Evolutionary conservation across 2,888 invertebrate species (phyloP).

Genomic region (Nycteola revayana): DNA sequence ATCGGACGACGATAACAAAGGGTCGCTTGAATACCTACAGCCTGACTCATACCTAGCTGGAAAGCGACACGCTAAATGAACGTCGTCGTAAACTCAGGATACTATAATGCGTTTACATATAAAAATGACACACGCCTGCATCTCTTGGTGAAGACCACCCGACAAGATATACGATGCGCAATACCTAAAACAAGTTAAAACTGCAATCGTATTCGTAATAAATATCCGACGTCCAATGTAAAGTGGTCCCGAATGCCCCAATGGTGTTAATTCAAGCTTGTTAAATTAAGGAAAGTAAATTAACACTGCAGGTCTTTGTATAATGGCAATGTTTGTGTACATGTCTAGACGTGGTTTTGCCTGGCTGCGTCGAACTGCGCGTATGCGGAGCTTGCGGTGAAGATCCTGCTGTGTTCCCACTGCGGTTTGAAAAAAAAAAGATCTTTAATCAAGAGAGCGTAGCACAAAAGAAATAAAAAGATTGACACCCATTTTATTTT

Average conservation of each 20-base stretch:
- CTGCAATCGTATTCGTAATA: constrained; percentile 38
- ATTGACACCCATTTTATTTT: constrained; percentile 17
- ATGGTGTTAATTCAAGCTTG: constrained; percentile 35
- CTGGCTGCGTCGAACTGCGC: constrained; percentile 55
- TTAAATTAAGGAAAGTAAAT: constrained; percentile 48
- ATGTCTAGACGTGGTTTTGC: constrained; percentile 75
- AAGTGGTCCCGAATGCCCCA: constrained; percentile 34
- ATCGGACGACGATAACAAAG: constrained; percentile 73
- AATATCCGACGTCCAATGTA: constrained; percentile 41
- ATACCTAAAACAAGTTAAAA: constrained; percentile 46
- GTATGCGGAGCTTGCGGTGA: constrained; percentile 54
- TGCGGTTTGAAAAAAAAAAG: constrained; percentile 48
- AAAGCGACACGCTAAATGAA: constrained; percentile 32
- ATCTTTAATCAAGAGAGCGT: constrained; percentile 49
- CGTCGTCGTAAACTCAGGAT: constrained; percentile 22
- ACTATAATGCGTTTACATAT: constrained; percentile 11
- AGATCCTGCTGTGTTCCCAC: constrained; percentile 72
- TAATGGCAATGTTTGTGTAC: constrained; percentile 55
- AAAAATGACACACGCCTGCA: constrained; percentile 27
- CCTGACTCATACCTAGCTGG: constrained; percentile 61
- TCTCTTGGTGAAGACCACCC: constrained; percentile 56
- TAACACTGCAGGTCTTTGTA: constrained; percentile 50
- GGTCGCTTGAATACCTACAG: constrained; percentile 56
- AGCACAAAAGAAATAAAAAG: constrained; percentile 32
- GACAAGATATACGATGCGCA: constrained; percentile 43